Evolutionary conservation across 2,797 vertebrate genomes (phyloP).

Genomic region (Alauda arvensis): DNA sequence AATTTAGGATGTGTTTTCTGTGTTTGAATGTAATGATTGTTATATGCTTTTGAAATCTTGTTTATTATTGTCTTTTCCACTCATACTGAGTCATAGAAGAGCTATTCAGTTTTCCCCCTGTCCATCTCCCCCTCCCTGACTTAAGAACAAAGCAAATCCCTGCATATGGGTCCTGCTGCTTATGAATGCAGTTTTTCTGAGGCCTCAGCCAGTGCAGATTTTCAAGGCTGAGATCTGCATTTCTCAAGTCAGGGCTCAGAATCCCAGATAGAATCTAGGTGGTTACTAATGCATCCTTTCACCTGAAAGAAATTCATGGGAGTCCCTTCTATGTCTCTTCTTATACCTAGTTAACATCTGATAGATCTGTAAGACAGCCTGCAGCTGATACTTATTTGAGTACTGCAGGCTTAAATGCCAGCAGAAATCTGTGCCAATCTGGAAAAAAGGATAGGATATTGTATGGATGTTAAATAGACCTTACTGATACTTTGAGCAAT

Average conservation of each 20-base stretch:
- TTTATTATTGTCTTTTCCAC: neutral
- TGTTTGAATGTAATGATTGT: neutral
- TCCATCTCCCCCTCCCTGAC: neutral
- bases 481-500: neutral
- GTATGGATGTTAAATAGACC: neutral
- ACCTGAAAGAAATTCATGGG: neutral
- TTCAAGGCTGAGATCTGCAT: constrained; percentile 17
- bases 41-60: neutral
- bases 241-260: neutral
- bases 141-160: neutral
- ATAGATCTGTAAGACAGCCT: neutral
- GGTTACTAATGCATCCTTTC: neutral
- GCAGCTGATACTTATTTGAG: neutral
- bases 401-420: neutral
- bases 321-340: neutral
- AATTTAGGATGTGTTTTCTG: neutral
- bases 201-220: neutral
- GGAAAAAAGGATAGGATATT: neutral
- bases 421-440: neutral
- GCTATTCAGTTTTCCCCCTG: neutral
- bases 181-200: neutral
- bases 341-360: neutral
- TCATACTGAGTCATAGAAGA: neutral
- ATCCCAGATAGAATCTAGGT: neutral
- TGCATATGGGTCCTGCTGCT: neutral